These are phyloP conservation scores for Elachura formosa DNA, from an alignment of 2,113 vertebrate genomes.

Conservation along the genomic window DNA sequence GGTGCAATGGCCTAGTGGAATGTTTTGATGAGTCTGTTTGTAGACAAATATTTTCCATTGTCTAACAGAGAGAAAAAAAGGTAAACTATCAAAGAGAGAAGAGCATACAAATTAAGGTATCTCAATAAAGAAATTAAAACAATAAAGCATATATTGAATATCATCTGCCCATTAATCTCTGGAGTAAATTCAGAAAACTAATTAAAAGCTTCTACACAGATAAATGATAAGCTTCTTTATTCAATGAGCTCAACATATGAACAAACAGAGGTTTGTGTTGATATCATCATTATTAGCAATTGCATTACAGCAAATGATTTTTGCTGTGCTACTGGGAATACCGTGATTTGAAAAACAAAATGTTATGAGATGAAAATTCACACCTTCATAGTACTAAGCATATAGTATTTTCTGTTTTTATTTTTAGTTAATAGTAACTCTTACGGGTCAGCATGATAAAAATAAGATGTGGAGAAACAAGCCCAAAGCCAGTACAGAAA, in stretches of 20 bases:
- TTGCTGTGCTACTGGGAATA: constrained; percentile 40
- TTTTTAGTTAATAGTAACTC: neutral
- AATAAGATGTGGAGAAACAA: neutral
- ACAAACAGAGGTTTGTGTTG: constrained; percentile 47
- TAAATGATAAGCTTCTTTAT: constrained; percentile 57
- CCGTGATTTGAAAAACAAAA: constrained; percentile 46
- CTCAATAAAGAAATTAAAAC: constrained; percentile 47
- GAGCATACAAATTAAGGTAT: neutral
- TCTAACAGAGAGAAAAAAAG: neutral
- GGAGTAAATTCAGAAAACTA: constrained; percentile 60
- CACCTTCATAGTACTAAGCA: neutral
- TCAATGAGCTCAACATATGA: constrained; percentile 44
- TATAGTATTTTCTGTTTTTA: neutral
- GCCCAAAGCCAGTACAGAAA: neutral
- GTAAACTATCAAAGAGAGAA: constrained; percentile 7
- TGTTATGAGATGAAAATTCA: neutral
- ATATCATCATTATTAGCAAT: constrained; percentile 41
- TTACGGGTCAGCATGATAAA: neutral
- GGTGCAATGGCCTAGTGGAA: neutral
- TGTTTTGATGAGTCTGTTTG: neutral
- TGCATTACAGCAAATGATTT: constrained; percentile 54
- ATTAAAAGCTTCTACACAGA: constrained; percentile 58
- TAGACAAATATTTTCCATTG: neutral
- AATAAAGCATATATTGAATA: constrained; percentile 51
- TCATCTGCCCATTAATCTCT: constrained; percentile 54